Base-by-base conservation (phyloP, 2,113 vertebrate genomes). In the Ondatra zibethicus region DNA sequence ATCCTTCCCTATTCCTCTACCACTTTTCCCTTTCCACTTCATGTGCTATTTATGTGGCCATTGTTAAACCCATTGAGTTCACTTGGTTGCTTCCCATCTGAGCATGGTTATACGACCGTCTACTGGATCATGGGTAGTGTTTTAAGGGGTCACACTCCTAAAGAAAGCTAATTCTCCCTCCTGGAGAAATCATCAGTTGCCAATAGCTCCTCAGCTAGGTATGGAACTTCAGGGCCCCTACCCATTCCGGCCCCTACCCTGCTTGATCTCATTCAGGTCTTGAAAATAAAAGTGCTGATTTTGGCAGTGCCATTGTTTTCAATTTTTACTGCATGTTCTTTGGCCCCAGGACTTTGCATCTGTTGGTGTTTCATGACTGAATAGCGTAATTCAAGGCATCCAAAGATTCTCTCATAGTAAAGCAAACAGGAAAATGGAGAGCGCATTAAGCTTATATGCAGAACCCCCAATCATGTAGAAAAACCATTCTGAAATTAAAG, bases 161-260 rank as follows among this genome's bases (percentile, higher is more conserved):
- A 63, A 84, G 81, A 61, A 63, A 63, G 14, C 81, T 61, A 16
- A 16, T 13, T 63, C 23, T 42, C n/a, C n/a, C 7, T 17, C 55
- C n/a, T 12, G 0, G 6, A 27, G 11, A 25, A 84, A 25, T 39
- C 23, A 61, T 42, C 36, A 61, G 39, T 8, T 36, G 11, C 33
- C 80, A 39, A 29, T 16, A 61, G 5, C 50, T 82, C 50, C 17
- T n/a, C 5, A 27, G 19, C 55, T 29, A 63, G 6, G 55, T 23
- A 13, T 63, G 13, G 12, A 63, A 16, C 21, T 63, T 29, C 23
- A 29, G 61, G 36, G 1, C 7, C 1, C 5, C 23, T 63, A 42
- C 1, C 23, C 13, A 16, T 84, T 12, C n/a, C 42, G 25, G 13
- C 13, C 14, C 42, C 14, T 27, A 13, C 3, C n/a, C 0, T 2